Base-by-base conservation (phyloP, 1,140 invertebrate genomes). In the Schmidtea mediterranea region DNA sequence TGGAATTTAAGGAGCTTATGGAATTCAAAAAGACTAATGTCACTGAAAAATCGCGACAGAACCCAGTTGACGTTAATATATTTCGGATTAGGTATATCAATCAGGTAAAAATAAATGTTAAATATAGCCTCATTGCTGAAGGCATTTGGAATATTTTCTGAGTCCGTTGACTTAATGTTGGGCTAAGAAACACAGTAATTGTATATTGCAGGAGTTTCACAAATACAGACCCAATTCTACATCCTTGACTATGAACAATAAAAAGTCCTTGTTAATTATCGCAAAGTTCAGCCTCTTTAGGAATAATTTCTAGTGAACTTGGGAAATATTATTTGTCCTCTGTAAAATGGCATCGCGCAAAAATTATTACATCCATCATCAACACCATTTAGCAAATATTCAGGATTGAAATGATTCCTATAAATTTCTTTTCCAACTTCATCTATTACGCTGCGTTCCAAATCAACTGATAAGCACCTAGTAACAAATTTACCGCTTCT, bases 41-140 rank as follows among this genome's bases (percentile, higher is more conserved):
- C 80, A 1, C 78, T 80, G 2, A 82, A 78, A 55, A 82, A 79
- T 64, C 82, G 79, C 21, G 78, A 77, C 54, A 80, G 79, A 43
- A 80, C 67, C 53, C 78, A 65, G 61, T 52, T 52, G 19, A 53
- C 46, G 21, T 80, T 80, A 21, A 6, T 19, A 24, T 59, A 62
- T 1, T 54, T 50, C 15, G 61, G 61, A 9, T 57, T 13, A 36
- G 55, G 43, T 18, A 57, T 54, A 36, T 52, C 53, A 37, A 57
- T 37, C 43, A 57, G 55, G 24, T 46, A 38, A 16, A 51, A 47
- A 49, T 59, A 62, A 37, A 62, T 59, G 19, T 61, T 53, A 49
- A 55, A 61, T 22, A 60, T 57, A 26, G 60, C 59, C 50, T 61
- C 58, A 52, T 61, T 61, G 56, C 83, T 80, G 53, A 82, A 74